Base-by-base conservation (phyloP, 1,140 invertebrate species). In the Helicorthomorpha holstii region DNA sequence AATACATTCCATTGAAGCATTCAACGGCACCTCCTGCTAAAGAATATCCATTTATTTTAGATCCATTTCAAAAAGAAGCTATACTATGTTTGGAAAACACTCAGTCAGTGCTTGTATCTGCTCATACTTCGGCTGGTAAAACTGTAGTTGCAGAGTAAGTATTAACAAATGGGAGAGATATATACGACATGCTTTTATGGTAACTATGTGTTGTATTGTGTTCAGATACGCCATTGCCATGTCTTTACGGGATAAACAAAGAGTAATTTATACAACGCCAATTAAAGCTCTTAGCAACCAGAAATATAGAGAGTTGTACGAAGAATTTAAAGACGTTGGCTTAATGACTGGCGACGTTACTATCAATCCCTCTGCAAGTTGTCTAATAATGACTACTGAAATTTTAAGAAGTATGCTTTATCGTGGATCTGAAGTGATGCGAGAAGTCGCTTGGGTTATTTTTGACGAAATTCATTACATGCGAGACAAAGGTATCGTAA, bases 391-490 rank as follows among this genome's bases (percentile, higher is more conserved):
- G 96, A 99, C 96, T 1, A 99, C 96, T 27, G 96, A 99, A 80
- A 99, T 99, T 79, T 73, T 99, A 50, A 72, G 96, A 57, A 95
- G 92, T 62, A 99, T 99, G 96, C 71, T 99, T 22, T 99, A 99
- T 63, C 75, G 94, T 65, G 96, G 96, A 51, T 97, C 92, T 38
- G 94, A 98, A 73, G 71, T 93, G 10, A 98, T 96, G 82, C 74
- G 93, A 58, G 96, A 99, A 78, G 92, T 99, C 2, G 95, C 92
- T 46, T 99, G 95, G 96, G 95, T 99, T 10, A 76, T 99, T 49
- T 99, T 99, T 73, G 96, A 99, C 69, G 96, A 99, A 74, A 99
- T 99, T 63, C 96, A 99, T 73, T 99, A 99, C 65, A 99, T 99
- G 95, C 74, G 96, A 65, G 93, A 99, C 62, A 97, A 96, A 73